Conservation (phyloP, 2,797 vertebrate species). For the Nannoperca obscura region DNA sequence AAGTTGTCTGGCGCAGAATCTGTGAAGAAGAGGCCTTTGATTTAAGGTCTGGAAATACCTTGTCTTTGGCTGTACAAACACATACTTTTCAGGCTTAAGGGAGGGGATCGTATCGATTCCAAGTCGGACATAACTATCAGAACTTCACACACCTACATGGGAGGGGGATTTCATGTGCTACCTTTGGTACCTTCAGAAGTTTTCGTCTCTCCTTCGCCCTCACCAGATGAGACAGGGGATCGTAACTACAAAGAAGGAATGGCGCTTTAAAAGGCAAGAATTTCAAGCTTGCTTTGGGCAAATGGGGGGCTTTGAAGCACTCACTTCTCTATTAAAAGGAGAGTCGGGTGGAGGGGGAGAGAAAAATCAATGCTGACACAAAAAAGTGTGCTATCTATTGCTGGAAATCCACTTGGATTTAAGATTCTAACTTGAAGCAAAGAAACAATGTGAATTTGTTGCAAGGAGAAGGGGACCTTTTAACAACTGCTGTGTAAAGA, state of each 20-base stretch:
- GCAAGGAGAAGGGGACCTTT: constrained; percentile 22
- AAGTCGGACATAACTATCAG: constrained; percentile 77
- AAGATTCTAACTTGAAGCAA: constrained; percentile 61
- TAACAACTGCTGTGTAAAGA: background rate
- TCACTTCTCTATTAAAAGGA: constrained; percentile 78
- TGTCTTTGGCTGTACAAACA: constrained; percentile 73
- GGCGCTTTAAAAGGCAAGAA: constrained; percentile 90
- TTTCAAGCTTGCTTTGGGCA: constrained; percentile 93
- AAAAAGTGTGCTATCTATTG: constrained; percentile 78
- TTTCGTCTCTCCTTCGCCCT: constrained; percentile 81
- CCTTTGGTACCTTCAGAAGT: constrained; percentile 90
- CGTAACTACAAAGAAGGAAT: constrained; percentile 88
- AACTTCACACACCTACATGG: constrained; percentile 83
- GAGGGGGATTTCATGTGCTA: constrained; percentile 79
- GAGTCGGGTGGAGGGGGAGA: constrained; percentile 71
- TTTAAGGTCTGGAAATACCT: constrained; percentile 80
- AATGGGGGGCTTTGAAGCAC: constrained; percentile 81
- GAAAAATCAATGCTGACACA: constrained; percentile 88
- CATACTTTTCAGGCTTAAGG: constrained; percentile 78
- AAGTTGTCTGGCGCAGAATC: constrained; percentile 72
- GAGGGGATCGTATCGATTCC: constrained; percentile 79
- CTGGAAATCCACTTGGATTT: constrained; percentile 74
- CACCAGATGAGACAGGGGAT: constrained; percentile 88
- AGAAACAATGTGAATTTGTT: constrained; percentile 54
- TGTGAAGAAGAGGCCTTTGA: constrained; percentile 75